Conservation (phyloP, 2,888 invertebrate genomes). For the Lasioglossum zephyrum region DNA sequence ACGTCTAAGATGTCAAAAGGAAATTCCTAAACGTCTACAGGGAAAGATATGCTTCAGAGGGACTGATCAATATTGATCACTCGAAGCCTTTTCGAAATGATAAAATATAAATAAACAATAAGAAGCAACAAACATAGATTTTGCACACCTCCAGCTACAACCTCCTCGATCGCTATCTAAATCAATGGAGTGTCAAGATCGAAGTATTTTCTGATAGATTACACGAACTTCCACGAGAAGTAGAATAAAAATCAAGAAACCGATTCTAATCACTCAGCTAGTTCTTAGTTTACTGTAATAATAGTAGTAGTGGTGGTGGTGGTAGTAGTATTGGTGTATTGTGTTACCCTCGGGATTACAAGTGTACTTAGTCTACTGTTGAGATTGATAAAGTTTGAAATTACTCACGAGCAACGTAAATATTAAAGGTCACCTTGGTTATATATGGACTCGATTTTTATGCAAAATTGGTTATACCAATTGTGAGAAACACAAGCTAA, state of each 20-base stretch:
- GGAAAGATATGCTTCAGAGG: not conserved
- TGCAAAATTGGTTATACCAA: not conserved
- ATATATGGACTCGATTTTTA: not conserved
- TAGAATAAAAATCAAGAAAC: not conserved
- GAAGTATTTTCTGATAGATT: not conserved
- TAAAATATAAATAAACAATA: not conserved
- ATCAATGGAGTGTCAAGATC: not conserved
- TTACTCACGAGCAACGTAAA: not conserved
- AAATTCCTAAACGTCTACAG: not conserved
- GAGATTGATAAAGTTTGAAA: not conserved
- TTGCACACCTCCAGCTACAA: not conserved
- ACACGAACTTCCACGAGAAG: not conserved
- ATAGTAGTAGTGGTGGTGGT: not conserved
- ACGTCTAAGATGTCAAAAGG: not conserved
- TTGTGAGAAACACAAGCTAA: not conserved
- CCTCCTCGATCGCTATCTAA: not conserved
- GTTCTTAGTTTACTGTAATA: not conserved
- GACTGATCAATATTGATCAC: not conserved
- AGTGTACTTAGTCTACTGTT: not conserved
- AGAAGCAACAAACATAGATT: not conserved
- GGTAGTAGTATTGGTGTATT: not conserved
- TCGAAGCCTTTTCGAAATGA: not conserved
- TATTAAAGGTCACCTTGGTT: not conserved
- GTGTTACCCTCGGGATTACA: not conserved
- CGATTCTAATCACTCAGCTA: not conserved